Evolutionary conservation across 2,113 vertebrate genomes (phyloP), one percentile per base, ranked within the genome.

Genomic region (Galemys pyrenaicus): DNA sequence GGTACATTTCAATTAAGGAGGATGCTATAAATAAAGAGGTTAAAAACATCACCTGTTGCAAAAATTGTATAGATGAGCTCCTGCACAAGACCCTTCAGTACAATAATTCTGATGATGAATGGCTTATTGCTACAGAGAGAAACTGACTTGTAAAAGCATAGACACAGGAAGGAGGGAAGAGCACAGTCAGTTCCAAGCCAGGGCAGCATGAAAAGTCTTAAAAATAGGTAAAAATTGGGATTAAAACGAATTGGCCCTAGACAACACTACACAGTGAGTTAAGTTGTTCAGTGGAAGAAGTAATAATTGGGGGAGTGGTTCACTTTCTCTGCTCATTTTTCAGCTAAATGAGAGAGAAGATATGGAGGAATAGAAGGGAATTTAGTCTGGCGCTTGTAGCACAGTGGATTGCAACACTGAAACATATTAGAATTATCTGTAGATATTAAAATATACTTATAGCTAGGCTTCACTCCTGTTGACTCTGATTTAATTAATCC

Each of bases 11-110:
- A 98, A 96, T 97, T 96, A 97, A 98, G 85, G 62, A 94, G 49
- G 95, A 93, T 85, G 95, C 90, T 96, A 96, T 97, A 97, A 98
- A 98, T 98, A 98, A 98, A 94, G 95, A 96, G 88, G 82, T 95
- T 68, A 37, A 88, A 78, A 79, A 77, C 37, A 92, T 78, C 56
- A 86, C 49, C 19, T 85, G 28, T 78, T 96, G 37, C 28, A 91
- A 81, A 82, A 12, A 91, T 73, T 88, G 24, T 88, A 58, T 51
- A 82, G 54, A 94, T 73, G 32, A 86, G 41, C 9, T 91, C 28
- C 35, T 88, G 56, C 26, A 85, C 32, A 62, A 56, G 86, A 70
- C 5, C n/a, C 41, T 93, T 85, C 37, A 74, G 13, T 26, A 32
- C 68, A 91, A 91, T 78, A 85, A 37, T 62, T 94, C 74, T 89